Percentiles rank a stretch among this genome's conserved stretches.
These are phyloP conservation scores for Melanostoma scalare DNA, from an alignment of 2,888 invertebrate species.

Conservation along the genomic window DNA sequence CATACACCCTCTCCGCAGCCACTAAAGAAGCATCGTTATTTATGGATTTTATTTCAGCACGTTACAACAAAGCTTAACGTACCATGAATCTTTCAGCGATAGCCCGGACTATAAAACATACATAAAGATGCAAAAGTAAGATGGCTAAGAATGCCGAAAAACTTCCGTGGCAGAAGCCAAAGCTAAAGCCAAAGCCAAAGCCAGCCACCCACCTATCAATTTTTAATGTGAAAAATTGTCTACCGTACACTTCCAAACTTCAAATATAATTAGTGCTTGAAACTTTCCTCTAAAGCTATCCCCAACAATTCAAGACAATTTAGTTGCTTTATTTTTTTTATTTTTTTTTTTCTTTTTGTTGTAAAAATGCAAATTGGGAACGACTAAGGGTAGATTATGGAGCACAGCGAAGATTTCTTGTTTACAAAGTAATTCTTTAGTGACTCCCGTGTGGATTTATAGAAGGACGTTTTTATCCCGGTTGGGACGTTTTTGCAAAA, in stretches of 20 bases:
- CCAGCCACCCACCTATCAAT: constrained; percentile 17
- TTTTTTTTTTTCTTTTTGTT: background rate
- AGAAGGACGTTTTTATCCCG: no score
- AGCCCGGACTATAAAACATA: constrained; percentile 28
- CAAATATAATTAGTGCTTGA: constrained; percentile 29
- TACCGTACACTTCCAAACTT: constrained; percentile 26
- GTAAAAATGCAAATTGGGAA: constrained; percentile 25
- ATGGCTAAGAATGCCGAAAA: constrained; percentile 10
- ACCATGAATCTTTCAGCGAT: constrained; percentile 35
- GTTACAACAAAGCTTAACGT: constrained; percentile 37
- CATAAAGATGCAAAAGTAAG: constrained; percentile 15
- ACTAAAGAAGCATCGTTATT: constrained; percentile 35
- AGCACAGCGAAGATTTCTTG: constrained; percentile 8
- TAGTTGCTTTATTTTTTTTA: constrained; percentile 16
- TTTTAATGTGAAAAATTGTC: constrained; percentile 30
- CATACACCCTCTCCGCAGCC: constrained; percentile 1
- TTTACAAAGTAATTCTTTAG: constrained; percentile 24
- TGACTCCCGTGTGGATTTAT: constrained; percentile 11
- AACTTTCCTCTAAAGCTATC: constrained; percentile 16
- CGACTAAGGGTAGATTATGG: constrained; percentile 9
- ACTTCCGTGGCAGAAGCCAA: constrained; percentile 2
- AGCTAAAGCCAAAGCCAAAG: no score
- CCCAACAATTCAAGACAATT: constrained; percentile 18
- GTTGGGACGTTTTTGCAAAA: no score
- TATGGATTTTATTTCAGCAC: constrained; percentile 41